Conservation (phyloP, 2,113 vertebrate species). For the Thinocorus orbignyianus region DNA sequence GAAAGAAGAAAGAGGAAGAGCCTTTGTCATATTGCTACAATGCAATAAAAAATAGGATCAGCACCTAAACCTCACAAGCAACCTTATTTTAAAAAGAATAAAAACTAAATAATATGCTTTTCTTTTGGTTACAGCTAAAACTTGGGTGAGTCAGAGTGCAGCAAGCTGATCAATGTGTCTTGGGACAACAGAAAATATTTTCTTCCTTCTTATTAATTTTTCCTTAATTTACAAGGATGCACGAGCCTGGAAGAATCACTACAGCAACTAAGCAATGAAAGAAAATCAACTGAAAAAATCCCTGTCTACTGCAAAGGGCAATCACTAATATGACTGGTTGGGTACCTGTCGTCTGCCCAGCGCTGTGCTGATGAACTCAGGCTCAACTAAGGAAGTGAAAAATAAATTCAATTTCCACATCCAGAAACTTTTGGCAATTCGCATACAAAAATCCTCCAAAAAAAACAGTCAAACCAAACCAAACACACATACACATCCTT, state of each 20-base stretch:
- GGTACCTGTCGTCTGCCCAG: neutral
- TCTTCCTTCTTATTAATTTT: neutral
- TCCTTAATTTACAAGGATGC: neutral
- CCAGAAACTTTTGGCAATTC: neutral
- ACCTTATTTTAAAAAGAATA: neutral
- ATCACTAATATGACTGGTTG: neutral
- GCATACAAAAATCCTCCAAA: neutral
- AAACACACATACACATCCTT: neutral
- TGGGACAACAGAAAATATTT: neutral
- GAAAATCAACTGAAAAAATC: slow-evolving; percentile 1
- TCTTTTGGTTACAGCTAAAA: neutral
- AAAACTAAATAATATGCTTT: neutral
- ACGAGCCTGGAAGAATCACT: neutral
- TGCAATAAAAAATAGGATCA: neutral
- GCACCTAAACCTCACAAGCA: neutral
- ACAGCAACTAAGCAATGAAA: neutral
- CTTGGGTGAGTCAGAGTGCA: neutral
- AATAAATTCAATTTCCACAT: neutral
- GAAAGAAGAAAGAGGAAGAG: neutral
- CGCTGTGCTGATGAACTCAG: neutral
- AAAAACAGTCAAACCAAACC: neutral
- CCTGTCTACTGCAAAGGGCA: neutral
- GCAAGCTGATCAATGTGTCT: neutral
- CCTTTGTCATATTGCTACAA: neutral
- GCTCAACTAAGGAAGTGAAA: neutral